Evolutionary conservation across 2,797 vertebrate genomes (phyloP), one percentile per base, ranked within the genome.

Genomic region (Amniataba percoides): DNA sequence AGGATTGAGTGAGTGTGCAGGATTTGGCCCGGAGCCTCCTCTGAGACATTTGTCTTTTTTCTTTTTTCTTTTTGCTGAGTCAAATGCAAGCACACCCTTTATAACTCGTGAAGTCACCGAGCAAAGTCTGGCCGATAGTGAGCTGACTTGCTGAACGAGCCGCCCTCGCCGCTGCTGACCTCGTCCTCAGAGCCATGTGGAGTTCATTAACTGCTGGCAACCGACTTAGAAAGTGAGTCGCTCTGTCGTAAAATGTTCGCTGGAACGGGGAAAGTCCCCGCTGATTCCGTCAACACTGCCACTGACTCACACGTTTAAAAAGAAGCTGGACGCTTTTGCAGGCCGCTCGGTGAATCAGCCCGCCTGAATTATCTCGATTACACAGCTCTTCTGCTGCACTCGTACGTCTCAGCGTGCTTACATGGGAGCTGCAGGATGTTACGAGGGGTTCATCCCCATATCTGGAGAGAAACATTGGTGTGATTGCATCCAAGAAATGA

Each of bases 21-120:
- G 23, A 78, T 75, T 75, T 69, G 71, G 78, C 76, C 59, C 10
- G 40, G 6, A 65, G 71, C 51, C 34, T 83, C 85, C 68, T 55
- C 57, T 31, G 70, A 73, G 81, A 74, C 36, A 31, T 79, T 67
- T 78, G n/a, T n/a, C 2, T 48, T 59, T 73, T 25, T 52, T 34
- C 27, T 80, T 81, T 67, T 78, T 25, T n/a, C n/a, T 48, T 87
- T 84, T 69, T 82, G 85, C 88, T 87, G 91, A 91, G 81, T 90
- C 88, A 88, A 88, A 79, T 0, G 2, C 39, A 76, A 83, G 80
- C 67, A 82, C 80, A 45, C 71, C 75, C 68, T 80, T 31, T 31
- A 73, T 68, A 64, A 71, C 75, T 10, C 18, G 74, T 79, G 82
- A 88, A 83, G 81, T 91, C 92, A 90, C 51, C 0, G 86, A 68